These are phyloP conservation scores for Cabera pusaria DNA, from an alignment of 2,888 invertebrate species.

Conservation along the genomic window DNA sequence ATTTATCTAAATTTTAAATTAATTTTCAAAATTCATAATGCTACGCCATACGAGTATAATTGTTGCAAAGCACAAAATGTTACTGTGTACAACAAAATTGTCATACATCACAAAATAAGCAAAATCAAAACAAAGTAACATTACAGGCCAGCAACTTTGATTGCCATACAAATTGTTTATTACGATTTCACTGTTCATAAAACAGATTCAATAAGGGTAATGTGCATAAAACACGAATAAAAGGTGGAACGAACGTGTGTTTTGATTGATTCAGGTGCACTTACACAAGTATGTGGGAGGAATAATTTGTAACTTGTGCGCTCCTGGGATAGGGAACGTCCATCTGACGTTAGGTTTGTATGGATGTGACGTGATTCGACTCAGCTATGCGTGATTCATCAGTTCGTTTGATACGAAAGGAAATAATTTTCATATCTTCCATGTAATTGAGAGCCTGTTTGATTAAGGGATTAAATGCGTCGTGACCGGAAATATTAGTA, in stretches of 20 bases:
- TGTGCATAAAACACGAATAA: slow-evolving; percentile 58
- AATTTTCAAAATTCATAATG: too few relatives aligned
- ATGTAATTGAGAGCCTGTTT: slow-evolving; percentile 1
- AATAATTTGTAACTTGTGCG: slow-evolving; percentile 75
- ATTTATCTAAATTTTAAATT: too few relatives aligned
- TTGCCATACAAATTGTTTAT: slow-evolving; percentile 42
- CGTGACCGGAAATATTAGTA: slow-evolving; percentile 2
- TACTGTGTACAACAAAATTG: too few relatives aligned
- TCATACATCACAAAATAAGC: too few relatives aligned
- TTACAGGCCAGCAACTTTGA: slow-evolving; percentile 26
- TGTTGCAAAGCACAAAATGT: too few relatives aligned
- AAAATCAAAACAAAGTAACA: slow-evolving; percentile 26
- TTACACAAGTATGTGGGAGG: slow-evolving; percentile 77
- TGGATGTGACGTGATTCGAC: slow-evolving; percentile 40
- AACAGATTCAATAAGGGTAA: slow-evolving; percentile 61
- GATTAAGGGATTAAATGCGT: slow-evolving; percentile 6
- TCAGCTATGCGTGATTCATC: slow-evolving; percentile 6
- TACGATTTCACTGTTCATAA: slow-evolving; percentile 54
- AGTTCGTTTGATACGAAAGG: slow-evolving; percentile 1
- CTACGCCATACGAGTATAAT: too few relatives aligned
- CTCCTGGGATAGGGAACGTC: slow-evolving; percentile 52
- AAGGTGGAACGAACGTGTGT: slow-evolving; percentile 65
- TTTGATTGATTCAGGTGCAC: slow-evolving; percentile 81
- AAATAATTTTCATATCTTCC: not conserved
- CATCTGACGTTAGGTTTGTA: slow-evolving; percentile 33